Evolutionary conservation across 2,797 vertebrate species (phyloP), one percentile per base, ranked within the genome.

Genomic region (Leptoclinus maculatus): DNA sequence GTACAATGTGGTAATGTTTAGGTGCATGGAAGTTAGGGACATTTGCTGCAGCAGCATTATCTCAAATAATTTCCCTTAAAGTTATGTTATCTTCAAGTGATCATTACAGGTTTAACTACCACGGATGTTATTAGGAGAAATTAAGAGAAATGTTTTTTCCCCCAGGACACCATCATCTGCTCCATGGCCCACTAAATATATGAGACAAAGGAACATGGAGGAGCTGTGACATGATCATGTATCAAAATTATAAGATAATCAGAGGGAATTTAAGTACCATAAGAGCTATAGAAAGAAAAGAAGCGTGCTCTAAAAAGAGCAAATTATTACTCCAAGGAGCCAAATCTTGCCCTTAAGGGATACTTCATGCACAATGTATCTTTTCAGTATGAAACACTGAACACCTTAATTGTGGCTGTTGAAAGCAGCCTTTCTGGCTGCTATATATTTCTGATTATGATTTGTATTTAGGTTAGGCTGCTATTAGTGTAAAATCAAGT

Each of bases 101-200:
- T 51, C 63, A 16, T 7, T 29, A 8, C 9, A 43, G 10, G 36
- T 62, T 67, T 21, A 60, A 9, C 45, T 23, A 3, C 14, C 57
- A 49, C 4, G 19, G 16, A 7, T 17, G 7, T 45, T 45, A 45
- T 45, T 17, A 17, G 43, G 17, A 19, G 16, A 19, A 45, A 19
- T 45, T 7, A 45, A 19, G 17, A 16, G 16, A 45, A 41, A n/a
- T 21, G 14, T 21, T 5, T 23, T 53, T 74, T 51, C 43, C 29
- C 10, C 36, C 19, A 34, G 16, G 58, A 34, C 47, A 56, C 39
- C 2, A 9, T 58, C 66, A 71, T 39, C 54, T 34, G 17, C 66
- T 56, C 66, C 66, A 38, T 58, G 47, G 54, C 67, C 9, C 19
- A 51, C 43, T 34, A 47, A 62, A 78, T 66, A 62, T 39, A 47